phyloP scores from a whole-genome alignment of 2,113 vertebrate species.

The Triplophysa rosa region DNA sequence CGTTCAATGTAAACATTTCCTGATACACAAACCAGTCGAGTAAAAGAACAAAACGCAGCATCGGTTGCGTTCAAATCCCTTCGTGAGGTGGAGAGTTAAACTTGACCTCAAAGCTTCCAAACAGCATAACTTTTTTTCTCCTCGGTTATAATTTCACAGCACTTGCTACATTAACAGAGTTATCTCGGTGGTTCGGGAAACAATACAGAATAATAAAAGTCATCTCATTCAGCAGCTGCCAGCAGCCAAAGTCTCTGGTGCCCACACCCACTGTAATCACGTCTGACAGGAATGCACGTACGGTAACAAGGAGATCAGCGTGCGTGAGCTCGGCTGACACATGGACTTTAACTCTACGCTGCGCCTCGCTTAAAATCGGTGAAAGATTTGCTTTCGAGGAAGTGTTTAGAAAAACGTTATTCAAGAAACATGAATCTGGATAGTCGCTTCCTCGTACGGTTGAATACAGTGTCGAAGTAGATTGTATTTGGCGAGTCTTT shows the following conservation, averaged over 20 bases:
- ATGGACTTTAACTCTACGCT: conserved; percentile 21
- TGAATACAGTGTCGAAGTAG: neutral
- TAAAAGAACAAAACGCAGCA: conserved; percentile 48
- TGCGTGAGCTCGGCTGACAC: conserved; percentile 39
- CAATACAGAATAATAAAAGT: conserved; percentile 70
- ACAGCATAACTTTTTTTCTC: conserved; percentile 52
- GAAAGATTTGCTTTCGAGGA: conserved; percentile 3
- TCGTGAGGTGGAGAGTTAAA: conserved; percentile 51
- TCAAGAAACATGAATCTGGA: neutral
- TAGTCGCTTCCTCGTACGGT: neutral
- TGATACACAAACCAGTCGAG: conserved; percentile 63
- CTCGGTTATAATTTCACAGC: conserved; percentile 54
- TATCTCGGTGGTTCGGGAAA: conserved; percentile 62
- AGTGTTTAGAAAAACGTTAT: conserved; percentile 14
- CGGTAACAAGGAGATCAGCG: conserved; percentile 78
- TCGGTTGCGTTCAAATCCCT: conserved; percentile 57
- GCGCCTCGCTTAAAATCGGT: conserved; percentile 18
- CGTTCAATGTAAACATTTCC: conserved; percentile 87
- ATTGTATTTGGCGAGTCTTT: conserved; percentile 20
- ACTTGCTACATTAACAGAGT: conserved; percentile 73
- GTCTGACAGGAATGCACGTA: conserved; percentile 76
- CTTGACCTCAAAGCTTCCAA: conserved; percentile 69
- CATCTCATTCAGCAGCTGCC: conserved; percentile 69
- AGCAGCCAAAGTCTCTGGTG: conserved; percentile 75
- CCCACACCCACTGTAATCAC: conserved; percentile 80